Evolutionary conservation across 2,797 vertebrate genomes (phyloP), one percentile per base, ranked within the genome.

Genomic region (Neoniphon sammara): DNA sequence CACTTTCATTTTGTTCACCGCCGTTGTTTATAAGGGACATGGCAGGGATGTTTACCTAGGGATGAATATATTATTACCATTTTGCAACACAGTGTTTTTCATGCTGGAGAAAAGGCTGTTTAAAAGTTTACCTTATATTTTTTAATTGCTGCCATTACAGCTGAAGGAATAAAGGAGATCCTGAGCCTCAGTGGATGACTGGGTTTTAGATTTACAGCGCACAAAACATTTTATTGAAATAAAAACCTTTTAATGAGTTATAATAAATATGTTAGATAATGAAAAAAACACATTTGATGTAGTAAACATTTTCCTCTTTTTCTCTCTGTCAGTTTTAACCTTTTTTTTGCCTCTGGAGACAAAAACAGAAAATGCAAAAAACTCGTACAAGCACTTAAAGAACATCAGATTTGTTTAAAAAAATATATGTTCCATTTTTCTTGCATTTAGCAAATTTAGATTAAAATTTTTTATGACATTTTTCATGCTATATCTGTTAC

Each of bases 11-110:
- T 94, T 94, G 93, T 93, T 94, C 87, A 66, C 84, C 64, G 86
- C 90, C 60, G 91, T 94, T 94, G 93, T 93, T 93, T 93, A 91
- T 85, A 93, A 90, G 90, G 91, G 89, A 93, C 91, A 92, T 90
- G 92, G 91, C 85, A 92, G 89, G 88, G 87, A 87, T 94, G 93
- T 95, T 94, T 94, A 94, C 93, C 92, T 93, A 79, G 87, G 92
- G 93, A 95, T 95, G 92, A 94, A 93, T 92, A 94, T 91, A 92
- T 94, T 93, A 94, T 92, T 92, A 91, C 85, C 87, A 73, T 90
- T 93, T 93, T 93, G 89, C 89, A 83, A 88, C 89, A 88, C 88
- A 85, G 83, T 90, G 88, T 91, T 92, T 92, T 94, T 93, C 84
- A 93, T 84, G 84, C 30, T 2, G 56, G 77, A 91, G 82, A 93